Conservation (phyloP, 2,797 vertebrate species). For the Epinephelus malabaricus region DNA sequence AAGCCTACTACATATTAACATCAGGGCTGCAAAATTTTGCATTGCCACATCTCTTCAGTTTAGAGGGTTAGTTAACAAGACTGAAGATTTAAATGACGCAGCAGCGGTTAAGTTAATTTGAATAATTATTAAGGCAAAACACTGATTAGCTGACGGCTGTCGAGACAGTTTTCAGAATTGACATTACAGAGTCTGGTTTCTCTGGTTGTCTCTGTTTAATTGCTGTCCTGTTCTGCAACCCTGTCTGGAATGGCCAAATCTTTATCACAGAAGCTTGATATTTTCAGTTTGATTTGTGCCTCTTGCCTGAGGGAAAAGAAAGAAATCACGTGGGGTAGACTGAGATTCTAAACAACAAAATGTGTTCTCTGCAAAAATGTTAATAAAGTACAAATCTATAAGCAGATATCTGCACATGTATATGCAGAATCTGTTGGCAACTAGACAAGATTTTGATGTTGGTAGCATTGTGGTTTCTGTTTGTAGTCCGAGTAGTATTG, state of each 20-base stretch:
- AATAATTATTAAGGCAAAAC: conserved; percentile 28
- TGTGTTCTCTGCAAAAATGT: too few relatives aligned
- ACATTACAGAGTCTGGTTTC: neutral
- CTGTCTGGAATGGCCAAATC: neutral
- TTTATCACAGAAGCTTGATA: neutral
- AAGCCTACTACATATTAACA: conserved; percentile 22
- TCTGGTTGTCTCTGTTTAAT: neutral
- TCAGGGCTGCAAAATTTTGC: conserved; percentile 5
- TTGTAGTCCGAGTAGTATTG: too few relatives aligned
- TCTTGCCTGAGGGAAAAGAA: neutral
- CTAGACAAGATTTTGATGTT: too few relatives aligned
- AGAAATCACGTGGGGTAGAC: neutral
- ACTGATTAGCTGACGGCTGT: conserved; percentile 1
- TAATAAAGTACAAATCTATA: too few relatives aligned
- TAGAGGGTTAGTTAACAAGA: conserved; percentile 2
- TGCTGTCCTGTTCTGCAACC: neutral
- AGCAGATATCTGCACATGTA: too few relatives aligned
- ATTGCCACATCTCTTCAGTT: conserved; percentile 4
- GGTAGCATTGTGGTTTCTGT: too few relatives aligned
- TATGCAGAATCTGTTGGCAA: too few relatives aligned
- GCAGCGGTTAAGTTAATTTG: conserved; percentile 17
- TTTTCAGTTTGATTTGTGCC: neutral
- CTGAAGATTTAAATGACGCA: conserved; percentile 17
- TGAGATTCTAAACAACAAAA: neutral
- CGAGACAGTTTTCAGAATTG: neutral